Evolutionary conservation across 2,113 vertebrate genomes (phyloP), one percentile per base, ranked within the genome.

Genomic region (Brachyistius frenatus): DNA sequence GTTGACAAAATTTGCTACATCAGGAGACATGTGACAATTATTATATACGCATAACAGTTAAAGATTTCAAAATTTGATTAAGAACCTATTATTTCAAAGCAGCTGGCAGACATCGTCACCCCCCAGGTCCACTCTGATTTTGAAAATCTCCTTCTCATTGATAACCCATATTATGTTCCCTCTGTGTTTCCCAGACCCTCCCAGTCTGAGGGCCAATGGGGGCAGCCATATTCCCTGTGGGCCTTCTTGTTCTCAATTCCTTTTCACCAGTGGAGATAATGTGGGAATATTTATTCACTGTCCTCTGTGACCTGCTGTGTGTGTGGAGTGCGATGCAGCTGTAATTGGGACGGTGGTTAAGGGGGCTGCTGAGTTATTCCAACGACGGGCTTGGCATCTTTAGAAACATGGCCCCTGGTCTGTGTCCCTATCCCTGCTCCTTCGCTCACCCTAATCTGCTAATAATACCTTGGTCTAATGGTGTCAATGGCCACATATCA

Each of bases 201-300:
- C 87, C 87, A 92, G 92, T 95, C 94, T 95, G 94, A 93, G 92
- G 95, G 93, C 94, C 73, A 49, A 7, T 1, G 47, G 81, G 60
- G 74, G 65, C 77, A 62, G 14, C 66, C 39, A n/a, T 63, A 64
- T 85, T 80, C 84, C 89, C 91, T 31, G 68, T 76, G 85, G 87
- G 67, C 75, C 54, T 32, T 49, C 80, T 79, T 67, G 67, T 79
- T 82, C 84, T 66, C 78, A 16, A 77, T 78, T 84, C 74, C 36
- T 66, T 88, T 87, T 85, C 93, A 94, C 95, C 93, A 93, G 91
- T 14, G 55, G 60, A 90, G 93, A 94, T 94, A 93, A 95, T 96
- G 95, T 95, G 94, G 92, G 95, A 96, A 95, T 95, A 96, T 96
- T 96, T 96, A 96, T 96, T 96, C 95, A 89, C 93, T 94, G 94